Base-by-base conservation (phyloP, 2,113 vertebrate species). In the Microtus richardsoni region DNA sequence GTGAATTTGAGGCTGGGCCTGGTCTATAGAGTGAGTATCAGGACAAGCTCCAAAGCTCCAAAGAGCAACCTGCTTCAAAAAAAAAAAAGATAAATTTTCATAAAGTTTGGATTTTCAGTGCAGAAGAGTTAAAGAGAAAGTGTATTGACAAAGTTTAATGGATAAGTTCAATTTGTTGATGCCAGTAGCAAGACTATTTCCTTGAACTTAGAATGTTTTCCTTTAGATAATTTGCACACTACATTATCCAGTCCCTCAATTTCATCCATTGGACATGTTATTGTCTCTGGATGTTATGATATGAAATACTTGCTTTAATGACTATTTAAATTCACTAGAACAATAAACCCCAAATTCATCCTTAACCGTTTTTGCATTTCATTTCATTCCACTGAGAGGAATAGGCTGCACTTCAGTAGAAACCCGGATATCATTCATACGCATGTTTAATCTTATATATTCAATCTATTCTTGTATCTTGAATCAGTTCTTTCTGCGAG, bases 391-490 rank as follows among this genome's bases (percentile, higher is more conserved):
- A 95, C 82, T 84, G 73, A 88, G n/a, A 96, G 95, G 44, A 93
- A 96, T 82, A 89, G 5, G 58, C 0, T 85, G n/a, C 5, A 66
- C 0, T 91, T 58, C 44, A 71, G 84, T 73, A 92, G 73, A 83
- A 93, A 62, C 60, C 24, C 90, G 75, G 49, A 17, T 95, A 96
- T 95, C 91, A 91, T 82, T 97, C 84, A 94, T 91, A 95, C 21
- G 89, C 91, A 75, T 71, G 80, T 94, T 96, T 95, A 92, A 88
- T 96, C 91, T 91, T 89, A 71, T 82, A 96, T 95, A 88, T 95
- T 84, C 92, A 91, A 97, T 96, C 96, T 96, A 93, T 96, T 95
- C 92, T 93, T 60, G 24, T 94, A 95, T 95, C 92, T 92, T 95
- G 70, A 97, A 92, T 95, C 92, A 92, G 84, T 91, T 95, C 85